Evolutionary conservation across 35 echinoderm and acorn worm species (phyloP).

Genomic region (Apostichopus parvimensis): DNA sequence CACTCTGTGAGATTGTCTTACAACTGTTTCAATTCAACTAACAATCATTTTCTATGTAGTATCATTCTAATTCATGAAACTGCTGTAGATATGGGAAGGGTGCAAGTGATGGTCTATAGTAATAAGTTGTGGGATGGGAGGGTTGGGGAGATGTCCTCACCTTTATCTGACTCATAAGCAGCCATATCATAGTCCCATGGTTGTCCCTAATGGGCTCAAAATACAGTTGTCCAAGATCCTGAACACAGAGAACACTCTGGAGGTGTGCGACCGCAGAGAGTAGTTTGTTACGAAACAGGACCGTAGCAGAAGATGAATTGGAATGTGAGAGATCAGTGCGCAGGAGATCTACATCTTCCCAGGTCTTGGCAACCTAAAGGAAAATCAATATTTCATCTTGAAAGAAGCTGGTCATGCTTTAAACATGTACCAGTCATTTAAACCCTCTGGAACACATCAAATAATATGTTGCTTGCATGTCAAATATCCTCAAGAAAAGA

Average conservation of each 20-base stretch:
- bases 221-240: slow-evolving; percentile 92
- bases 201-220: slow-evolving; percentile 88
- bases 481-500: no score
- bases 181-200: slow-evolving; percentile 82
- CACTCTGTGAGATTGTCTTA: no score
- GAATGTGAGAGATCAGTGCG: slow-evolving; percentile 76
- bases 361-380: slow-evolving; percentile 84
- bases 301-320: slow-evolving; percentile 74
- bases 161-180: slow-evolving; percentile 88
- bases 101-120: no score
- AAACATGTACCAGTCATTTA: no score
- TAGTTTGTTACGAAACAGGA: slow-evolving; percentile 80
- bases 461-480: no score
- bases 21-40: no score
- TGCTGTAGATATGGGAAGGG: no score
- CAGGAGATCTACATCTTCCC: slow-evolving; percentile 95
- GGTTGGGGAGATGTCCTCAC: slow-evolving; percentile 37
- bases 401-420: no score
- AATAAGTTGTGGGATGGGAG: not conserved
- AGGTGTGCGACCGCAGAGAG: slow-evolving; percentile 80
- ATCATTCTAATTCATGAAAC: no score
- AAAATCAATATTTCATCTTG: not conserved
- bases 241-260: slow-evolving; percentile 82
- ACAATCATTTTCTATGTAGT: no score
- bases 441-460: no score